Base-by-base conservation (phyloP, 1,140 invertebrate species). In the Tetramorium simillimum region DNA sequence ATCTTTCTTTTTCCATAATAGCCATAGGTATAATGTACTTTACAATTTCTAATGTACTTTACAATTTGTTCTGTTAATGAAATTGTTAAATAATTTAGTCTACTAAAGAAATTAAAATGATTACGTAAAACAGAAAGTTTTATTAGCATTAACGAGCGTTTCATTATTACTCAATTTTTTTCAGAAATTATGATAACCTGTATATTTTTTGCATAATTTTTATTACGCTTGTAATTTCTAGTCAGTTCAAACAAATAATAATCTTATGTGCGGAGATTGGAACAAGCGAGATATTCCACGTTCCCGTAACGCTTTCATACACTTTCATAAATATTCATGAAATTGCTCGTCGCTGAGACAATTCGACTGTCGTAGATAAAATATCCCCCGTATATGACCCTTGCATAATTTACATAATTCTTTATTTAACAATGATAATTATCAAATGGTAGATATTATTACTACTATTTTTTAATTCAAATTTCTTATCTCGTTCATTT, bases 381-480 rank as follows among this genome's bases (percentile, higher is more conserved):
- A 28, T 81, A 56, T 72, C 37, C 24, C n/a, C 2, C 33, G 6
- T 53, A 53, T 16, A 51, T 28, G 58, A 37, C 18, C 12, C 65
- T 70, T 70, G 33, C 65, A n/a, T n/a, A 40, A 81, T 81, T 58
- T 81, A 43, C 78, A 81, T 81, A 81, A 81, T 70, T 81, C 33
- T 70, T 37, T 56, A 58, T 62, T 81, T 72, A 70, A 70, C 21
- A 70, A 24, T 43, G 49, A 81, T 72, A 70, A 81, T 72, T 69
- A 56, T 40, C 24, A 53, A 69, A 69, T 40, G 9, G 14, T n/a
- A 2, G 3, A 69, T 51, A 28, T 49, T 28, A 49, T 16, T 67
- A 43, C 1, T 46, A 46, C 5, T 24, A 24, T 24, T 69, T 24
- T 46, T 69, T 24, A 24, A 62, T 77, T 62, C 24, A 49, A 73